phyloP scores from a whole-genome alignment of 2,797 vertebrate species.

The Hybognathus amarus region DNA sequence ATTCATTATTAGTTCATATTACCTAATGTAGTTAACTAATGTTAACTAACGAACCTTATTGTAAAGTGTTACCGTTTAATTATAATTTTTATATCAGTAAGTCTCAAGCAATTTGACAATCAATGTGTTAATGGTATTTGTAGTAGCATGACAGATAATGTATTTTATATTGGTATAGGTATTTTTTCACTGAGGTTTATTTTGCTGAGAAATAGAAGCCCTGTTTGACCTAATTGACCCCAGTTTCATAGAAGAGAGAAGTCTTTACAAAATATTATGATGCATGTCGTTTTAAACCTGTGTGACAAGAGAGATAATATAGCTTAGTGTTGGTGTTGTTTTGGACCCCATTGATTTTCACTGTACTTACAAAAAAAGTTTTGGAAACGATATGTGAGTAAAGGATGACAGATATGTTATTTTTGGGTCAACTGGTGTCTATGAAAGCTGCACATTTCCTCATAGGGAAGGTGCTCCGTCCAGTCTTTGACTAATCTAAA shows the following conservation, averaged over 20 bases:
- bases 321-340: not conserved
- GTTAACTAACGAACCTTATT: too few relatives aligned
- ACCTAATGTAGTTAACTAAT: too few relatives aligned
- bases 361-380: not conserved
- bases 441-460: not conserved
- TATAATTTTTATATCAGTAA: too few relatives aligned
- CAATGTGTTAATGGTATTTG: too few relatives aligned
- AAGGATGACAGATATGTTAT: not conserved
- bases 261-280: not conserved
- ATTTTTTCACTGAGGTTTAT: too few relatives aligned
- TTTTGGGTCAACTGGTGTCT: not conserved
- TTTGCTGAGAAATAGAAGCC: not conserved
- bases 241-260: not conserved
- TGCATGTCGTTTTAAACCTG: not conserved
- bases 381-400: not conserved
- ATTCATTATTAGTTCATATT: too few relatives aligned
- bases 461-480: slow-evolving; percentile 38
- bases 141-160: too few relatives aligned
- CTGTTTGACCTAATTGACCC: not conserved
- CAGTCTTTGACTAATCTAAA: slow-evolving; percentile 52
- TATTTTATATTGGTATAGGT: too few relatives aligned
- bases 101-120: too few relatives aligned
- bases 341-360: not conserved
- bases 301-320: not conserved
- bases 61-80: too few relatives aligned